These are phyloP conservation scores for Auanema sp. DNA, from an alignment of 2,888 invertebrate species.

Conservation along the genomic window DNA sequence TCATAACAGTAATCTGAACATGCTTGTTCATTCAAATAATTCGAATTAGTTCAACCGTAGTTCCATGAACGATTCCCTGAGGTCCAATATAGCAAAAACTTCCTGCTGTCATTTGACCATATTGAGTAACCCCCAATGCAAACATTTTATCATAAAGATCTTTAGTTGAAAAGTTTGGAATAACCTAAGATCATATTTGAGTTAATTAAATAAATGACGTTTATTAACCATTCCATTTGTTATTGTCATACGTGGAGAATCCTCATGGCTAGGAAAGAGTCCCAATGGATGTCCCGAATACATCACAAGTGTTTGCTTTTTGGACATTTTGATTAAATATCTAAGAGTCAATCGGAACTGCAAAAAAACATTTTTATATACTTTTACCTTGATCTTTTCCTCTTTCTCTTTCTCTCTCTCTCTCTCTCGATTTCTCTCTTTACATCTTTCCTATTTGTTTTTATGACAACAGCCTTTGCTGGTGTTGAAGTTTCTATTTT, in stretches of 20 bases:
- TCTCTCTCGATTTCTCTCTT: conserved; percentile 1
- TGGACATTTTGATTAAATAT: conserved; percentile 70
- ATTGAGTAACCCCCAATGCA: conserved; percentile 71
- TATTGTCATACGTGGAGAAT: conserved; percentile 70
- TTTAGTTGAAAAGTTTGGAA: conserved; percentile 71
- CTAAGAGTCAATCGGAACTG: conserved; percentile 71
- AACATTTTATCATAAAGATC: conserved; percentile 71
- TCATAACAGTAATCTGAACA: conserved; percentile 72
- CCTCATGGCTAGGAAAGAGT: conserved; percentile 68
- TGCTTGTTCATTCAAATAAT: no score
- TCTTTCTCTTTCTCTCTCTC: neutral
- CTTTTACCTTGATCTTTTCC: neutral
- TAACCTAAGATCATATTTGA: conserved; percentile 67
- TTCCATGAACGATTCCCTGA: conserved; percentile 74
- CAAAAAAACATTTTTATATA: conserved; percentile 9
- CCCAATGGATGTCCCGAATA: conserved; percentile 73
- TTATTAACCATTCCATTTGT: conserved; percentile 74
- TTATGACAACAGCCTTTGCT: neutral
- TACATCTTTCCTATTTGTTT: no score
- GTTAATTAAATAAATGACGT: no score
- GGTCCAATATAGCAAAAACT: conserved; percentile 73
- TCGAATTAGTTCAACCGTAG: conserved; percentile 69
- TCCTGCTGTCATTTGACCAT: conserved; percentile 74
- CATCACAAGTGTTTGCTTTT: conserved; percentile 71
- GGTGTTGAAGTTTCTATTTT: neutral